Evolutionary conservation across 2,797 vertebrate genomes (phyloP).

Genomic region (Picus viridis): DNA sequence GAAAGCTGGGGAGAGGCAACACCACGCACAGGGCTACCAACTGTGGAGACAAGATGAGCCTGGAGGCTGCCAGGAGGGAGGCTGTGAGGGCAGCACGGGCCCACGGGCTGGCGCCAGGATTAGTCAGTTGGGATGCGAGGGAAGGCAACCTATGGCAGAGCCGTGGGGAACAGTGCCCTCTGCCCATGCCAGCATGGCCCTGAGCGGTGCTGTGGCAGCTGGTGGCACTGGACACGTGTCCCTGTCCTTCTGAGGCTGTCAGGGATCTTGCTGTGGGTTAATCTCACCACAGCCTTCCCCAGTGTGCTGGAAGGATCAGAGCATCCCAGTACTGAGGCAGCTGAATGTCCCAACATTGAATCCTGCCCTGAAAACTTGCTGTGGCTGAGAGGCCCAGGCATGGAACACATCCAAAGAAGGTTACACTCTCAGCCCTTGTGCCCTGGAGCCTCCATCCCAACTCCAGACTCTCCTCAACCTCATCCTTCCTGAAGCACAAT

Average conservation of each 20-base stretch:
- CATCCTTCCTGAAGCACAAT: accelerated
- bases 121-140: neutral
- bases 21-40: neutral
- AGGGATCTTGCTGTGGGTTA: neutral
- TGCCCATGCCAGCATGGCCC: accelerated
- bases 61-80: neutral
- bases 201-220: neutral
- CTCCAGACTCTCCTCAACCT: neutral
- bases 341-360: neutral
- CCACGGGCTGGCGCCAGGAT: accelerated
- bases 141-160: neutral
- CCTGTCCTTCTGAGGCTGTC: neutral
- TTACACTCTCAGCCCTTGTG: neutral
- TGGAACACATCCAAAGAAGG: neutral
- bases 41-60: neutral
- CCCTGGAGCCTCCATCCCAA: neutral
- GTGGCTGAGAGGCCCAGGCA: neutral
- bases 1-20: neutral
- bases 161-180: accelerated
- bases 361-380: neutral
- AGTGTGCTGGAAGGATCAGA: neutral
- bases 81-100: neutral
- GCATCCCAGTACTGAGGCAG: neutral
- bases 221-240: neutral
- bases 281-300: neutral